Base-by-base conservation (phyloP, 2,797 vertebrate genomes). In the Gorsachius magnificus region DNA sequence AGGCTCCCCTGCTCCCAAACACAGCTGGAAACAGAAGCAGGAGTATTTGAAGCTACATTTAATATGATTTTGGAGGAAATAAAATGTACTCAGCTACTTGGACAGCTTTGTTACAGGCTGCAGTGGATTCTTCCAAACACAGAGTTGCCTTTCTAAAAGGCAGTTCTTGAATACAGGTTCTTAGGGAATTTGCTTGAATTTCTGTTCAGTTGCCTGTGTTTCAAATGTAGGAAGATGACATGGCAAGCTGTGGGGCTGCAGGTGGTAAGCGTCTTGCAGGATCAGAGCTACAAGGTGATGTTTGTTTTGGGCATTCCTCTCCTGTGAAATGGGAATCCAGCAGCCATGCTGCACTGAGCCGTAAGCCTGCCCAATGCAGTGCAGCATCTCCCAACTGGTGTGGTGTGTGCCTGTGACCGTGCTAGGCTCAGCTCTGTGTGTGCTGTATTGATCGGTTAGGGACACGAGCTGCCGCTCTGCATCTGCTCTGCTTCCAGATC, bases 401-500 rank as follows among this genome's bases (percentile, higher is more conserved):
- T 2, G 48, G 11, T 4, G 13, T 9, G 48, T 78, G 65, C 41
- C 45, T 17, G n/a, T 11, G 46, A 4, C 58, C 8, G 5, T 5
- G 22, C 18, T 13, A 18, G 61, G 61, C 61, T 82, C 24, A 50
- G 69, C 51, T 57, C 68, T 26, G 19, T 21, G 1, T 6, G 38
- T 16, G 56, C 85, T 54, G 24, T 4, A 3, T 3, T 21, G 29
- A 72, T 72, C 41, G 1, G 5, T 20, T 5, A 41, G 65, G 72
- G 74, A 54, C 61, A 50, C 0, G 0, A 70, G 41, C 77, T 89
- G 64, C 45, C 0, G 2, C 19, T 36, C 16, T 26, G 53, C 28
- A 12, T 71, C 87, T 79, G 66, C 63, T 76, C 58, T 3, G 6
- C 68, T 56, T 56, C 63, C 58, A 35, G 26, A 4, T 58, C 63